Evolutionary conservation across 2,888 invertebrate genomes (phyloP).

Genomic region (Nemapogon koenigi): DNA sequence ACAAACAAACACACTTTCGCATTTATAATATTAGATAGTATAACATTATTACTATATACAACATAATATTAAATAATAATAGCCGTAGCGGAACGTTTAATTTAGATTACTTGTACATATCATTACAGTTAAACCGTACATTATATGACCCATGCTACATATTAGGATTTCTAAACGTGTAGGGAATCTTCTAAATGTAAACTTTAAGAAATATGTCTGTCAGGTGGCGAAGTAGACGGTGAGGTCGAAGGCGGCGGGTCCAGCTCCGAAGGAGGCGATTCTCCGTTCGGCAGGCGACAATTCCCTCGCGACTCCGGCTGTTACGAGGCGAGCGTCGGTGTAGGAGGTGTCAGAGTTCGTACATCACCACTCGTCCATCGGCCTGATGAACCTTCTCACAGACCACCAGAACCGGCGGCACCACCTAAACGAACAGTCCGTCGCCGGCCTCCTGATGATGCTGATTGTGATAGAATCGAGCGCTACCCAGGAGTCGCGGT

Average conservation of each 20-base stretch:
- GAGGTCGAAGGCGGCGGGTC: constrained; percentile 81
- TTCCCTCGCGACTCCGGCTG: constrained; percentile 85
- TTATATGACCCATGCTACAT: no score
- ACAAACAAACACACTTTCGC: no score
- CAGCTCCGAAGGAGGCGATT: constrained; percentile 78
- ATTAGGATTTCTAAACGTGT: no score
- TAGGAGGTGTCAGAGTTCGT: constrained; percentile 55
- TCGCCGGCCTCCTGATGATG: constrained; percentile 63
- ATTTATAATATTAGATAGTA: no score
- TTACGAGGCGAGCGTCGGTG: constrained; percentile 68
- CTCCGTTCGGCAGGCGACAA: constrained; percentile 80
- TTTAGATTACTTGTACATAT: no score
- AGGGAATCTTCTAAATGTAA: no score
- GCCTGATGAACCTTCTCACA: constrained; percentile 57
- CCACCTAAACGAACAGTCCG: constrained; percentile 64
- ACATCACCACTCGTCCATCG: constrained; percentile 66
- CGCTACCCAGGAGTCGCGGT: constrained; percentile 50
- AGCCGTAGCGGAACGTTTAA: no score
- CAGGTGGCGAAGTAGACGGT: constrained; percentile 70
- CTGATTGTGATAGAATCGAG: constrained; percentile 60
- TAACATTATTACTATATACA: no score
- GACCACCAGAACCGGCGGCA: constrained; percentile 57
- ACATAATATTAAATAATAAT: no score
- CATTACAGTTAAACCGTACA: no score
- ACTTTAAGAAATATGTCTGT: no score